Evolutionary conservation across 37 sponge, comb jelly and placozoan species (phyloP).

Genomic region (Halichondria panicea): DNA sequence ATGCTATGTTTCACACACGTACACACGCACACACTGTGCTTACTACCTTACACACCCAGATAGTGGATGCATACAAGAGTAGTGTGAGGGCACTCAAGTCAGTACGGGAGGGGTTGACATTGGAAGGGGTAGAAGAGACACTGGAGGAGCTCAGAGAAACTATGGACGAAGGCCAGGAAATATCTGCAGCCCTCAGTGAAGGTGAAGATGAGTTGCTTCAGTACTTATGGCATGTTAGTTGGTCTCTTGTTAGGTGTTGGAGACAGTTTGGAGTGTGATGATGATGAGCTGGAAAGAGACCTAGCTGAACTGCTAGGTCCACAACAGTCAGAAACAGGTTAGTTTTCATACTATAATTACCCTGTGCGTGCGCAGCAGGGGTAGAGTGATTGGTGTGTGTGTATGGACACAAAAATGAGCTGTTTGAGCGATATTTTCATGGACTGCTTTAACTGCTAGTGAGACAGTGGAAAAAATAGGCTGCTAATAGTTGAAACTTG

Average conservation of each 20-base stretch:
- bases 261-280: not conserved
- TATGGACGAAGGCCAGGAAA: constrained; percentile 28
- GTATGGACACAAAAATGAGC: too few species aligned
- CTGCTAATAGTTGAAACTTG: too few species aligned
- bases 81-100: constrained; percentile 28
- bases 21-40: not conserved
- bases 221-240: not conserved
- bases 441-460: too few species aligned
- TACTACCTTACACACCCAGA: not conserved
- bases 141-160: constrained; percentile 23
- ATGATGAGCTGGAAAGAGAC: constrained; percentile 32
- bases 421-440: too few species aligned
- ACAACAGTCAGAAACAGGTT: not conserved
- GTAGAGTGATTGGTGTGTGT: too few species aligned
- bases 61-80: constrained; percentile 29
- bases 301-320: not conserved
- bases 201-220: not conserved
- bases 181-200: constrained; percentile 9
- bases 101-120: not conserved
- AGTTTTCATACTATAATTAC: not conserved
- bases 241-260: not conserved
- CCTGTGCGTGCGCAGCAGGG: too few species aligned
- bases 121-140: constrained; percentile 16
- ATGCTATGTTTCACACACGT: not conserved
- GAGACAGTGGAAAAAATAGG: too few species aligned